A percentile compares a stretch with the other conserved stretches of the same genome.
phyloP scores from a whole-genome alignment of 2,888 invertebrate genomes.

The Byasa hedistus region DNA sequence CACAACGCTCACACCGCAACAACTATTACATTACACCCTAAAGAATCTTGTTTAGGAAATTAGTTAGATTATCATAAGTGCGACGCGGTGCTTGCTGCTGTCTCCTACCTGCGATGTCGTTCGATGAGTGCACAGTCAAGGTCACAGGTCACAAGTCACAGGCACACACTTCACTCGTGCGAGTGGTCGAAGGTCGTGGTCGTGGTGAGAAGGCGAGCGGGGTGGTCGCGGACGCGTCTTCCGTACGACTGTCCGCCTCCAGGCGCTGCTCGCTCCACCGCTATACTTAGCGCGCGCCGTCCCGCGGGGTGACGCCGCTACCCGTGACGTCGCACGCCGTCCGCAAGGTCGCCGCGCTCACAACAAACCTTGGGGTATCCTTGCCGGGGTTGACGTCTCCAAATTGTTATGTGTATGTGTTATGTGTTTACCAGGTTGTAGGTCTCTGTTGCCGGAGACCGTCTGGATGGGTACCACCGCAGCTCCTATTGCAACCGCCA shows the following conservation, averaged over 20 bases:
- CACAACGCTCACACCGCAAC: too few species aligned
- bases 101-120: conserved; percentile 38
- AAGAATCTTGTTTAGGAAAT: too few species aligned
- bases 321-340: conserved; percentile 48
- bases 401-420: background rate
- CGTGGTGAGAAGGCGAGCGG: conserved; percentile 67
- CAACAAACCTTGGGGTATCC: conserved; percentile 57
- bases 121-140: conserved; percentile 47
- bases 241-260: conserved; percentile 68
- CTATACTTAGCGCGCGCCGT: conserved; percentile 64
- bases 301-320: conserved; percentile 58
- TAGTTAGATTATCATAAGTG: too few species aligned
- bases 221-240: conserved; percentile 74
- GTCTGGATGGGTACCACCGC: too few species aligned
- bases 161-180: conserved; percentile 76
- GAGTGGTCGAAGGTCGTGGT: conserved; percentile 70
- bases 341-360: conserved; percentile 58
- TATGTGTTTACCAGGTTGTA: too few species aligned
- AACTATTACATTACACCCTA: too few species aligned
- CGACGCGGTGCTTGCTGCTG: too few species aligned
- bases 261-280: conserved; percentile 49
- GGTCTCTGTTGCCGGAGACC: too few species aligned
- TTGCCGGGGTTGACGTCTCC: conserved; percentile 11
- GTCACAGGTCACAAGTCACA: conserved; percentile 60
- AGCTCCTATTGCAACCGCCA: too few species aligned